Base-by-base conservation (phyloP, 2,888 invertebrate genomes). In the Nomada fabriciana region DNA sequence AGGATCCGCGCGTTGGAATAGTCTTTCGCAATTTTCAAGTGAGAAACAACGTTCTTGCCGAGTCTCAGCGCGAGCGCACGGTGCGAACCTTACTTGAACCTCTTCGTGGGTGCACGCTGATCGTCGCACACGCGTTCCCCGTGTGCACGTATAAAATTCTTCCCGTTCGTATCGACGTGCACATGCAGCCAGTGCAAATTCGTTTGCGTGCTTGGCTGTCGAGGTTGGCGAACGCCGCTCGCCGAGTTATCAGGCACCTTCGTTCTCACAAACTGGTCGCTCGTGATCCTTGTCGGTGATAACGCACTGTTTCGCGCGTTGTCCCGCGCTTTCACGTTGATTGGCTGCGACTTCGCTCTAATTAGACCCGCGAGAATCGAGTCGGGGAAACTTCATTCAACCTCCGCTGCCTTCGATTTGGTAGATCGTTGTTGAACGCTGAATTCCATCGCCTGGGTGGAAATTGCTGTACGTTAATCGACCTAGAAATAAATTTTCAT, bases 11-110 rank as follows among this genome's bases (percentile, higher is more conserved):
- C 47, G 69, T 43, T 53, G 55, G 64, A 68, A 50, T 25, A 60
- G 63, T 74, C 47, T 90, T 87, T 88, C 89, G 89, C 84, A 90
- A 90, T 87, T 86, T 82, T 81, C 80, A 88, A 90, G 90, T 86
- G 89, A 90, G 89, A 90, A 89, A 86, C 85, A 43, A 50, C 83
- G 86, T 86, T 89, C 67, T 59, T 65, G 65, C 57, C 36, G 83
- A 79, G 79, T 89, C 88, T 75, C 89, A 86, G 88, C 86, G 29
- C 36, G 36, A 36, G 74, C 61, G 76, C 64, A 59, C 83, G 63
- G 57, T 73, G 69, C 84, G 73, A 76, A 77, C 71, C 71, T 71
- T 68, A 75, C 15, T 77, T 69, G 72, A 78, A 82, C 82, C 71
- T 78, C 70, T 72, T 75, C 64, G 72, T 61, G 74, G 74, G 59